Percentiles rank a stretch among this genome's conserved stretches.
Conservation (phyloP, 2,113 vertebrate genomes). For the Hydrolagus affinis region DNA sequence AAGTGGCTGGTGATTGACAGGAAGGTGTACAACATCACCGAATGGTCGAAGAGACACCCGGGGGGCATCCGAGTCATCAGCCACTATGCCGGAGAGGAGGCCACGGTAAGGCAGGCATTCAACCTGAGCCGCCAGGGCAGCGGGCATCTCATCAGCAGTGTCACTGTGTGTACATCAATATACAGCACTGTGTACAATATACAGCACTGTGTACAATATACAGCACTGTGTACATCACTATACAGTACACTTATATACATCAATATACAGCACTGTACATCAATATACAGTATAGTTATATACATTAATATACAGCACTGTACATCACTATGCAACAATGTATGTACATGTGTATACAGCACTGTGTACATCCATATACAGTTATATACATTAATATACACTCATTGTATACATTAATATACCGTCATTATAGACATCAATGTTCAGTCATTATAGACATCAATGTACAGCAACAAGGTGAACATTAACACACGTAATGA, state of each 20-base stretch:
- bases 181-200: neutral
- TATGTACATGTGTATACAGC: neutral
- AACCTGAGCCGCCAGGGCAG: too few relatives aligned
- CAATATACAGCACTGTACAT: neutral
- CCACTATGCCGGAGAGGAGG: constrained; percentile 84
- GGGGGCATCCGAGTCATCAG: constrained; percentile 72
- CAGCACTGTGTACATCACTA: neutral
- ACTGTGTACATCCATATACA: too few relatives aligned
- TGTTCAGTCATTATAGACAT: too few relatives aligned
- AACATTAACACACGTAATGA: too few relatives aligned
- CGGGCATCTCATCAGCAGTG: constrained; percentile 10
- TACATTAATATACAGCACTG: too few relatives aligned
- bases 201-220: neutral
- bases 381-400: too few relatives aligned
- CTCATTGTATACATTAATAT: too few relatives aligned
- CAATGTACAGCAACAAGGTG: too few relatives aligned
- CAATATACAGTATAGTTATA: neutral
- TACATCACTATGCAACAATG: too few relatives aligned
- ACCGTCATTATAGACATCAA: too few relatives aligned
- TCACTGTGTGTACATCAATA: neutral
- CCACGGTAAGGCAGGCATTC: constrained; percentile 87
- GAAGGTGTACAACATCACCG: constrained; percentile 82
- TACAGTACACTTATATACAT: neutral
- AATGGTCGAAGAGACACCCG: constrained; percentile 76
- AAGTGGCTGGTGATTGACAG: constrained; percentile 86